Evolutionary conservation across 2,888 invertebrate genomes (phyloP), one percentile per base, ranked within the genome.

Genomic region (Thumatha senex): DNA sequence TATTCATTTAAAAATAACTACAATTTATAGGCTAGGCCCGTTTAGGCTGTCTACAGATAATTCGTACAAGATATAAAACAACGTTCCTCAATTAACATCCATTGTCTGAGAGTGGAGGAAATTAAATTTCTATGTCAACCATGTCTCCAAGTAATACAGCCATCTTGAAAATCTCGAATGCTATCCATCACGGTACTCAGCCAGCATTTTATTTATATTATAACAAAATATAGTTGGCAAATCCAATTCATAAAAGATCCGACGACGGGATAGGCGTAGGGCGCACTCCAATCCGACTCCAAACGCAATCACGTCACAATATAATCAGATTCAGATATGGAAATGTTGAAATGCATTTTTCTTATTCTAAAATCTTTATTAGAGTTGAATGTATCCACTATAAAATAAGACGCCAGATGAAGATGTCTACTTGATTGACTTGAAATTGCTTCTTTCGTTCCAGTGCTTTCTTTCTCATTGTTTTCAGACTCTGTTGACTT

Each of bases 291-390:
- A 29, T 39, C 24, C 15, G 13, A 12, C 31, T 33, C 46, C 34
- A 50, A 54, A 59, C 42, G 45, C 53, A 63, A 64, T 61, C 56
- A 60, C 46, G 45, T 40, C 54, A 61, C 46, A 30, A 30, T 8
- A 51, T 72, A 71, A 68, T 70, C 58, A 61, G 34, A 68, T 71
- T 68, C 57, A 43, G 48, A 62, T 58, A 61, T 59, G 50, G 52
- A 53, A 56, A 54, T 52, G 47, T 48, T 42, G 42, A 60, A 62
- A 61, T 72, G 71, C 72, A 72, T 54, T 55, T 60, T 51, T 53
- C 61, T 58, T 61, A 51, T 57, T 42, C 46, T 52, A 48, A 51
- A 47, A 24, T 67, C 55, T 30, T 61, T 68, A 65, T 65, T 58
- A 63, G 12, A 53, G 3, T 40, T 33, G 39, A 11, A 40, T 9